Conservation (phyloP, 2,888 invertebrate species). For the Amaurobius ferox region DNA sequence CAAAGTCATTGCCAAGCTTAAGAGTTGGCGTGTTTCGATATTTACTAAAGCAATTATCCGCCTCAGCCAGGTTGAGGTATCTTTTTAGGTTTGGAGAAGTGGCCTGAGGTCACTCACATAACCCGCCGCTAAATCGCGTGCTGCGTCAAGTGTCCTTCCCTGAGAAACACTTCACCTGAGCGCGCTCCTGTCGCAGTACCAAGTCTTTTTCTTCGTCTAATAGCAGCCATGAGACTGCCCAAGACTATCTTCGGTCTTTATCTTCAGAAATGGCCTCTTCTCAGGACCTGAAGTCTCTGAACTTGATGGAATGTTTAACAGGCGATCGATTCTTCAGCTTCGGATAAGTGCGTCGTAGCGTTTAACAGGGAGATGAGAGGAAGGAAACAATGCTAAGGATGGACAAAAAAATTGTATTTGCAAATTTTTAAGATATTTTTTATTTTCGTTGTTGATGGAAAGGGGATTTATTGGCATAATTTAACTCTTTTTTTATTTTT, state of each 20-base stretch:
- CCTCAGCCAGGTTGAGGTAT: slow-evolving; percentile 35
- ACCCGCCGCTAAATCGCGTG: slow-evolving; percentile 65
- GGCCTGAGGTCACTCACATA: slow-evolving; percentile 67
- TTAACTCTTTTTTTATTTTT: slow-evolving; percentile 9
- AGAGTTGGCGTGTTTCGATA: slow-evolving; percentile 25
- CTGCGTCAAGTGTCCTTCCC: slow-evolving; percentile 46
- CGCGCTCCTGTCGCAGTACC: slow-evolving; percentile 25
- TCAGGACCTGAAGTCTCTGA: slow-evolving; percentile 53
- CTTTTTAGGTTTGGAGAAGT: slow-evolving; percentile 47
- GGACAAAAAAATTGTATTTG: slow-evolving; percentile 28
- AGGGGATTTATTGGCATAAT: slow-evolving; percentile 27
- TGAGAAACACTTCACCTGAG: slow-evolving; percentile 71
- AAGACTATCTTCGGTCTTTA: slow-evolving; percentile 43
- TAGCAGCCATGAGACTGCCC: slow-evolving; percentile 42
- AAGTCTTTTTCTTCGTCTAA: slow-evolving; percentile 58
- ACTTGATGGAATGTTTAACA: slow-evolving; percentile 59
- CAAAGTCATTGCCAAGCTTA: slow-evolving; percentile 22
- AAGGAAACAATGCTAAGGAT: slow-evolving; percentile 51
- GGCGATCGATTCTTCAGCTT: slow-evolving; percentile 56
- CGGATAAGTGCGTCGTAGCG: slow-evolving; percentile 51
- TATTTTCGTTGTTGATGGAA: slow-evolving; percentile 31
- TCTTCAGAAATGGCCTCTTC: slow-evolving; percentile 55
- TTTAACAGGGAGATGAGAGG: neutral
- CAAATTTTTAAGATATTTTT: neutral
- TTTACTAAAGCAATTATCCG: slow-evolving; percentile 63